Evolutionary conservation across 2,888 invertebrate species (phyloP), one percentile per base, ranked within the genome.

Genomic region (Odontocerum albicorne): DNA sequence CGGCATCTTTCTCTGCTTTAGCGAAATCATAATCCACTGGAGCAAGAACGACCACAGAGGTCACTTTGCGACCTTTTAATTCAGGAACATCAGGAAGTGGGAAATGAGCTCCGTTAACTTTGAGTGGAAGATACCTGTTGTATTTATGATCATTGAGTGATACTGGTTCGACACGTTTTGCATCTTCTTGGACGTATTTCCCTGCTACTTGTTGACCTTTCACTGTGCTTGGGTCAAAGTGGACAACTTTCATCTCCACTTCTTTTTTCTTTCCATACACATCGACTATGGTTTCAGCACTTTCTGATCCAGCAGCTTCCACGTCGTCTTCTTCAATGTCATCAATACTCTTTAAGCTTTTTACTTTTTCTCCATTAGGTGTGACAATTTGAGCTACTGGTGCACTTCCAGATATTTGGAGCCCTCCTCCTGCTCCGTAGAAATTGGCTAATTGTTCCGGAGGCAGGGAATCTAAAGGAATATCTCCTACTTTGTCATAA

Each of bases 401-500:
- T 66, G 87, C 88, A 64, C 88, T 89, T 42, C 81, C 75, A 16
- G 86, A 81, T 54, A 87, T 81, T 67, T 88, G 87, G 60, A 87
- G 82, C 4, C 78, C 88, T 52, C 90, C 90, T 47, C 91, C 92
- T n/a, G 88, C 88, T 15, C 87, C 84, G 66, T 90, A 92, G 71
- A 92, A 91, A 69, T 92, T 91, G 31, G 90, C 90, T 54, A 92
- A 71, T 63, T 92, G 92, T 70, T 92, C 91, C 46, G 91, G 90
- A 2, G 92, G 91, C 44, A 92, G 71, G 59, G 87, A 89, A 60
- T 91, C 91, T 45, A 92, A 74, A 3, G 90, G 87, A 49, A 90
- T 90, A 60, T 90, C 92, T 21, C 92, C 92, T 33, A 91, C 86
- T 76, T 92, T 92, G 66, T 92, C 92, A 65, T 92, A 92, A 72